Base-by-base conservation (phyloP, 2,888 invertebrate species). In the Hyles lineata region DNA sequence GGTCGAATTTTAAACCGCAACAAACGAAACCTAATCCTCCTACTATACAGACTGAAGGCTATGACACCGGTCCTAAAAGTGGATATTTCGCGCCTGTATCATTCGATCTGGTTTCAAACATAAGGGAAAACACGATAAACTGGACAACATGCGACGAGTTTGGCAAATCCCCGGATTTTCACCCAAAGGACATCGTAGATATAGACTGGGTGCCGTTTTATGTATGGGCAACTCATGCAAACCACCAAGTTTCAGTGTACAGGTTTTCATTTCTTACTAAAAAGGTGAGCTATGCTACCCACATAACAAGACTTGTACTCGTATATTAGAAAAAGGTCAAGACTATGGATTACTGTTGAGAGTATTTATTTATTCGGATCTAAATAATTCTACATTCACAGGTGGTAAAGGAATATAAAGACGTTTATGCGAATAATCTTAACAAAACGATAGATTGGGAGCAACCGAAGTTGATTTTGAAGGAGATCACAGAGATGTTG, bases 121-220 rank as follows among this genome's bases (percentile, higher is more conserved):
- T 55, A 21, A 67, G n/a, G 52, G 17, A 60, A 43, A 3, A 19
- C 0, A 50, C 21, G 52, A 6, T 70, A 0, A 87, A 85, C 70
- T 90, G 89, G 86, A 90, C 91, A 0, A 88, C 84, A 0, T 92
- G 92, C 74, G 85, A 88, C 2, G 85, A 92, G 72, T 91, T 92
- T 70, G 86, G 78, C 0, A 84, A 79, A 52, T 80, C 79, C 29
- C 78, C 84, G 0, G 72, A 80, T 0, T 91, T 91, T 75, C 85
- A 88, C 72, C 91, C 90, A 0, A 83, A 85, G 63, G 88, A 91
- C 69, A 81, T 92, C 25, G 78, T 91, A 0, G 79, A 89, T 60
- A 76, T 87, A 2, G 80, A 85, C 25, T 92, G 92, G 92, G 79
- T 89, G 0, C 91, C 92, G 6, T 92, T 92, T 79, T 92, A 84